Evolutionary conservation across 2,797 vertebrate genomes (phyloP).

Genomic region (Morus bassanus): DNA sequence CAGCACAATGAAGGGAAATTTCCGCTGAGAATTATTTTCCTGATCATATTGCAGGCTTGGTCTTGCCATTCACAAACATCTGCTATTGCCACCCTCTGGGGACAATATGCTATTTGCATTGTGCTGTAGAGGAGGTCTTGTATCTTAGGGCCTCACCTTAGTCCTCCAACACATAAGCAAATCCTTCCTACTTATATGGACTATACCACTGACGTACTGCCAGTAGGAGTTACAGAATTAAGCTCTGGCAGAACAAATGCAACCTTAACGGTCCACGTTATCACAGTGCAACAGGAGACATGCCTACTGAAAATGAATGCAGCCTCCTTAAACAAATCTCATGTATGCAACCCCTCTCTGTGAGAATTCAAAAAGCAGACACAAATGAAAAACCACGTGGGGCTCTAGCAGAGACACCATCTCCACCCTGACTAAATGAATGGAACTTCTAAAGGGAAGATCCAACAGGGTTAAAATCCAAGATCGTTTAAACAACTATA

Average conservation of each 20-base stretch:
- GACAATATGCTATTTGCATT: not conserved
- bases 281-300: not conserved
- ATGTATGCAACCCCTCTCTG: not conserved
- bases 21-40: slow-evolving; percentile 41
- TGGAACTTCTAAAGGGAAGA: slow-evolving; percentile 48
- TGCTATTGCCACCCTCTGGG: not conserved
- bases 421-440: slow-evolving; percentile 35
- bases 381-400: not conserved
- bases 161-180: not conserved
- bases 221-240: not conserved
- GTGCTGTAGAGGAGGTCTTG: not conserved
- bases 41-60: not conserved
- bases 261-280: not conserved
- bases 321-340: not conserved
- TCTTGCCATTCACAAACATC: slow-evolving; percentile 31
- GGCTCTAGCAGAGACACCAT: not conserved
- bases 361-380: not conserved
- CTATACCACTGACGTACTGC: not conserved
- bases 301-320: slow-evolving; percentile 3
- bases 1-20: slow-evolving; percentile 54
- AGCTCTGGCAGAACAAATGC: not conserved
- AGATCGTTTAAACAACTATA: slow-evolving; percentile 53
- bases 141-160: not conserved
- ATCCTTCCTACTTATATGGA: not conserved
- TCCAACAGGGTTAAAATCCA: slow-evolving; percentile 52